Base-by-base conservation (phyloP, 2,888 invertebrate genomes). In the Achlya flavicornis region DNA sequence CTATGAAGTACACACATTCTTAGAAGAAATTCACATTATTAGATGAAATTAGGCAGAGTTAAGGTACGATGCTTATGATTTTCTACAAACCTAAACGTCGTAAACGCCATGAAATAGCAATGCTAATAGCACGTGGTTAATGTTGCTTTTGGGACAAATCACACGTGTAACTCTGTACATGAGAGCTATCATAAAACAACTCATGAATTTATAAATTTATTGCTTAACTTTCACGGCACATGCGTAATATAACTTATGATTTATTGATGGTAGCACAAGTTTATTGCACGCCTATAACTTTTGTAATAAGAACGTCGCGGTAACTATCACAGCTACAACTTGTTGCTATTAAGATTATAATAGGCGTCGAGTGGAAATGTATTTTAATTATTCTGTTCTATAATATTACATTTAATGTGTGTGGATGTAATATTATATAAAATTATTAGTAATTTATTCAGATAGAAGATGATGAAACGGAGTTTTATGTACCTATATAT, bases 191-290 rank as follows among this genome's bases (percentile, higher is more conserved):
- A 48, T 53, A 53, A 53, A 53, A 10, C 48, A 48, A 48, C 48
- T 48, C 53, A 53, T 53, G 53, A 53, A 53, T 53, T 53, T 19
- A 53, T 19, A 53, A 53, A 53, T 53, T 53, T 53, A 53, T 53
- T 10, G 53, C 53, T 53, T 4, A 53, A 53, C 53, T 53, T 53
- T 19, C 53, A 10, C 53, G 53, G 19, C 10, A 10, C 16, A 48
- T 19, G 19, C 53, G 53, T 53, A 19, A 7, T 7, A 16, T 53
- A 53, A 19, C n/a, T 19, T 19, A 53, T 53, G 53, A 53, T 53
- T 53, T 53, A 53, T 53, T 53, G n/a, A 53, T 53, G 53, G 6
- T 48, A 48, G 19, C 4, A 53, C 19, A 53, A 53, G 53, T 53
- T 33, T 5, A 12, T 57, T 43, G 26, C 33, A 8, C 53, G 53